phyloP scores from a whole-genome alignment of 2,797 vertebrate species.

The Astyanax mexicanus region DNA sequence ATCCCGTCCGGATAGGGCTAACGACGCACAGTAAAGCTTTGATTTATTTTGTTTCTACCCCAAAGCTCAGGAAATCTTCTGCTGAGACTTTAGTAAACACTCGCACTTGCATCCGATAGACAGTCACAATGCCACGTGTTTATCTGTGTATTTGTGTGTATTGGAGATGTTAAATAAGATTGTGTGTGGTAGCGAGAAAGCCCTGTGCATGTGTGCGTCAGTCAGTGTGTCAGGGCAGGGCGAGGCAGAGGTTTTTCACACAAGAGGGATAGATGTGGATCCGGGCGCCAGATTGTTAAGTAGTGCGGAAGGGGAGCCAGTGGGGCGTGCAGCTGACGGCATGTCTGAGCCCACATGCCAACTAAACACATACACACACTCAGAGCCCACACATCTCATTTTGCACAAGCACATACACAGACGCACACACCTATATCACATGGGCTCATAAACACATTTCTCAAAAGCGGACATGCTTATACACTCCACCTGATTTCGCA shows the following conservation, averaged over 20 bases:
- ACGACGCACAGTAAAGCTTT: no score
- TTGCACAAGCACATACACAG: background rate
- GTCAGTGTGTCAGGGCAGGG: background rate
- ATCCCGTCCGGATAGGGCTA: no score
- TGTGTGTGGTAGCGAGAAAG: background rate
- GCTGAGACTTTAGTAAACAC: background rate
- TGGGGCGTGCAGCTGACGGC: constrained; percentile 41
- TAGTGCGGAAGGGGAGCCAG: constrained; percentile 42
- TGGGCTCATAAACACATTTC: background rate
- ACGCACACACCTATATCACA: constrained; percentile 1
- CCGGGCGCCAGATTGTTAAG: constrained; percentile 40
- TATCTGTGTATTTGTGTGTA: constrained; percentile 10
- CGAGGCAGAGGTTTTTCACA: constrained; percentile 14
- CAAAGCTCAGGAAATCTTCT: background rate
- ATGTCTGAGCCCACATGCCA: constrained; percentile 43
- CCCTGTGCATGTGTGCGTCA: background rate
- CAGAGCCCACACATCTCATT: background rate
- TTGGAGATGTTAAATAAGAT: background rate
- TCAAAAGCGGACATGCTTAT: background rate
- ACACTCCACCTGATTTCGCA: background rate
- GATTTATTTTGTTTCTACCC: background rate
- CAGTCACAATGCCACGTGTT: background rate
- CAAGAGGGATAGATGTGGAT: constrained; percentile 7
- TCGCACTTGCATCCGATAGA: background rate
- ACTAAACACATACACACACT: constrained; percentile 25